Conservation (phyloP, 1,140 invertebrate species). For the Wiebesia pumilae region DNA sequence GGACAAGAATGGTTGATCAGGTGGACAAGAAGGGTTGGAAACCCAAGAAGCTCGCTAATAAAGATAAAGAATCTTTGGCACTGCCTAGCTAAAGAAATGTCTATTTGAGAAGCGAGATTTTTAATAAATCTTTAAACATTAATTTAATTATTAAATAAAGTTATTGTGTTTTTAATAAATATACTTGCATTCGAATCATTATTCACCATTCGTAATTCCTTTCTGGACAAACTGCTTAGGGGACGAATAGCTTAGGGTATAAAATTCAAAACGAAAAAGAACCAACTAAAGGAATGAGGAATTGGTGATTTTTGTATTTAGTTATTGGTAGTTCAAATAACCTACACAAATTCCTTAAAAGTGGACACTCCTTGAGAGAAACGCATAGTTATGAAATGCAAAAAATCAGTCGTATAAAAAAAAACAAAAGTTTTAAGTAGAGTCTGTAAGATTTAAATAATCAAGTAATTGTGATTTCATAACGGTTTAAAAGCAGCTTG, state of each 20-base stretch:
- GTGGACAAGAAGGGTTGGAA: slow-evolving; percentile 63
- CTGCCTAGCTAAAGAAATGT: neutral
- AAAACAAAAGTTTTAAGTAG: neutral
- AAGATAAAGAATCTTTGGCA: neutral
- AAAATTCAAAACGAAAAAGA: neutral
- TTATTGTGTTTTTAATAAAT: slow-evolving; percentile 43
- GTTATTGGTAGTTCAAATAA: slow-evolving; percentile 41
- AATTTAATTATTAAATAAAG: slow-evolving; percentile 48
- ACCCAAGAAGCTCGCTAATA: slow-evolving; percentile 54
- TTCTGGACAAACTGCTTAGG: neutral
- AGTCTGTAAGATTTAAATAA: neutral
- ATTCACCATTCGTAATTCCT: neutral
- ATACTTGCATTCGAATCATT: neutral
- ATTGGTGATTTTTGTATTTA: slow-evolving; percentile 25
- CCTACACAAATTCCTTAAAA: slow-evolving; percentile 37
- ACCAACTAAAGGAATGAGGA: neutral
- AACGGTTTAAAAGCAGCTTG: neutral
- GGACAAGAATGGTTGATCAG: slow-evolving; percentile 36
- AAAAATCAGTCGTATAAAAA: slow-evolving; percentile 36
- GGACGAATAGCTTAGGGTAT: neutral
- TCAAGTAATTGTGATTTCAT: neutral
- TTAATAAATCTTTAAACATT: slow-evolving; percentile 34
- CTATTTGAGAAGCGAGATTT: slow-evolving; percentile 36
- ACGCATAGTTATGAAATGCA: slow-evolving; percentile 4
- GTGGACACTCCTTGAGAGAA: slow-evolving; percentile 18